Evolutionary conservation across 2,797 vertebrate genomes (phyloP), one percentile per base, ranked within the genome.

Genomic region (Muraenolepis orangiensis): DNA sequence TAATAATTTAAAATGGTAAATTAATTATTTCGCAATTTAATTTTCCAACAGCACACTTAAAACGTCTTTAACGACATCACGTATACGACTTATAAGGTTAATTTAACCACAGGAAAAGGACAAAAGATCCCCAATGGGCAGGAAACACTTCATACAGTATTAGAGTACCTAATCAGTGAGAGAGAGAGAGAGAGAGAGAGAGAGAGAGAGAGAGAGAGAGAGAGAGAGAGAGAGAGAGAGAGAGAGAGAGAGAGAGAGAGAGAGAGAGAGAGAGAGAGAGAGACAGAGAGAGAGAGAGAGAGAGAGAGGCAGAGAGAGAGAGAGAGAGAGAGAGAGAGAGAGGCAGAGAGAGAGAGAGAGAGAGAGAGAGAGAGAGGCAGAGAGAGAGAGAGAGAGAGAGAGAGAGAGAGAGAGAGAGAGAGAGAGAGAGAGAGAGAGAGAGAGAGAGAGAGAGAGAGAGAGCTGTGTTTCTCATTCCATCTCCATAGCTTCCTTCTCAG

Each of bases 401-500:
- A 3, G 32, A 64, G n/a, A 26, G n/a, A 64, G 4, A 26, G 5
- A 64, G n/a, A 12, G 7, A 26, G 51, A 57, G 51, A n/a, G n/a
- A n/a, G n/a, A 34, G 8, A 4, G 32, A 4, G 8, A 34, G 8
- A 34, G 3, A 34, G 32, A 34, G 32, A 34, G 32, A 34, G 3
- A 34, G 32, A 8, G 32, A 3, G 32, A 64, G n/a, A 26, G n/a
- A 64, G 4, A 26, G 5, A 64, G n/a, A 12, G 7, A 26, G 51
- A 57, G 51, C 26, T 26, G 57, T 64, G 51, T 78, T 76, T 74
- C 74, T 81, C 16, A 68, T 66, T 70, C 64, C 66, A 29, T 13
- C 68, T 57, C 80, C 79, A 80, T 32, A 74, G 76, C 83, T 74
- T 46, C 72, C 0, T 64, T 75, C 77, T 77, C 76, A 82, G 79